These are phyloP conservation scores for Cybosia mesomella DNA, from an alignment of 2,888 invertebrate species.

Conservation along the genomic window DNA sequence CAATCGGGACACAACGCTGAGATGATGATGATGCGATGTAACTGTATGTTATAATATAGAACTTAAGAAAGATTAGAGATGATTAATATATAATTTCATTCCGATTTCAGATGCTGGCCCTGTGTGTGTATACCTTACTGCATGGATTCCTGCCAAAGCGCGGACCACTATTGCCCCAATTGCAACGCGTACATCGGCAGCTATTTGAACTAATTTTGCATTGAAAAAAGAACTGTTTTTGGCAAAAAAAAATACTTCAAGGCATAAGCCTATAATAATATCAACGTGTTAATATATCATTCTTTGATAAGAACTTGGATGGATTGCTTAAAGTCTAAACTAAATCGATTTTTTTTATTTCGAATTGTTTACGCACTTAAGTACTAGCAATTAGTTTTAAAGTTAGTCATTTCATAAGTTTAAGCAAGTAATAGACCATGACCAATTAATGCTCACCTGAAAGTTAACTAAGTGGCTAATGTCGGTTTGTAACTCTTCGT, in stretches of 20 bases:
- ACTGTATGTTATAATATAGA: too few relatives aligned
- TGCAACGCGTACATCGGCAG: constrained; percentile 85
- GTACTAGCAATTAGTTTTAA: not conserved
- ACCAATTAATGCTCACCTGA: not conserved
- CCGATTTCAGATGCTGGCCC: constrained; percentile 79
- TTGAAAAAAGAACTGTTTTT: too few relatives aligned
- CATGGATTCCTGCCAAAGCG: constrained; percentile 83
- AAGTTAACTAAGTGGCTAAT: too few relatives aligned
- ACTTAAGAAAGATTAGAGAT: too few relatives aligned
- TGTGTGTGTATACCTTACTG: constrained; percentile 86
- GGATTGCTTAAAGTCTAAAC: not conserved
- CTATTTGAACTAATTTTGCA: constrained; percentile 39
- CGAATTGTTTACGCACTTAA: not conserved
- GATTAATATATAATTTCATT: not conserved
- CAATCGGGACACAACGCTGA: too few relatives aligned
- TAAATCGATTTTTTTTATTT: not conserved
- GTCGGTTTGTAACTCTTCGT: too few relatives aligned
- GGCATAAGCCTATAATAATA: too few relatives aligned
- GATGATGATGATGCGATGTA: too few relatives aligned
- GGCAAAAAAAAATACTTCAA: too few relatives aligned
- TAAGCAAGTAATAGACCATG: not conserved
- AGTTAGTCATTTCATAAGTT: not conserved
- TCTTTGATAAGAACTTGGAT: not conserved
- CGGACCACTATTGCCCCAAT: constrained; percentile 86
- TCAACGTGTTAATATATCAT: not conserved